Base-by-base conservation (phyloP, 2,797 vertebrate genomes). In the Pelobates cultripes region DNA sequence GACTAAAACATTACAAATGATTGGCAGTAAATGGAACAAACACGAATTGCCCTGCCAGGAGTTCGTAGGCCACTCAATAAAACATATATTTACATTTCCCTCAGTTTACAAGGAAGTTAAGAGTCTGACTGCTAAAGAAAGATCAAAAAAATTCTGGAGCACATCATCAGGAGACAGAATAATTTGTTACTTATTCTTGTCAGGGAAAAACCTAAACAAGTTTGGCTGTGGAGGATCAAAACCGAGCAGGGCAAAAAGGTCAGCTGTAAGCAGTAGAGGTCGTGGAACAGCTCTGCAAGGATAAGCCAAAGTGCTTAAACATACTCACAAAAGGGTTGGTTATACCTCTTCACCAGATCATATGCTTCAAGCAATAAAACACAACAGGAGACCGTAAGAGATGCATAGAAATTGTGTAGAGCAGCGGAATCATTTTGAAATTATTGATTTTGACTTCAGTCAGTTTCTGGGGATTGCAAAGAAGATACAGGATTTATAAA, bases 361-460 rank as follows among this genome's bases (percentile, higher is more conserved):
- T 72, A 74, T 41, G 47, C 68, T 79, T 12, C 40, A 5, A 66
- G 77, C 55, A 70, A 75, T 66, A 70, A 64, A 12, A 15, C 76
- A 55, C 77, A 28, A 51, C 72, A 69, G 71, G 64, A 74, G 14
- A 17, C 76, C 76, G 44, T 43, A 64, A 17, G 51, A 79, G 53
- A 79, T 64, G 82, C 72, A 75, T 45, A 44, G 77, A 75, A 43
- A 61, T 74, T 63, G 81, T 75, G 63, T 40, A 55, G 40, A 76
- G 67, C 43, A 60, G 73, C 60, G 42, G 66, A 80, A 79, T 79
- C 73, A 78, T 78, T 83, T 64, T 78, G 76, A 74, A 83, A 75
- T 70, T 75, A 83, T 83, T 83, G 71, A 83, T 84, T 71, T 51
- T 71, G 73, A 42, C 47, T 72, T 66, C 77, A 75, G 63, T 79